These are phyloP conservation scores for Varecia variegata DNA, from an alignment of 2,797 vertebrate genomes.

Conservation along the genomic window DNA sequence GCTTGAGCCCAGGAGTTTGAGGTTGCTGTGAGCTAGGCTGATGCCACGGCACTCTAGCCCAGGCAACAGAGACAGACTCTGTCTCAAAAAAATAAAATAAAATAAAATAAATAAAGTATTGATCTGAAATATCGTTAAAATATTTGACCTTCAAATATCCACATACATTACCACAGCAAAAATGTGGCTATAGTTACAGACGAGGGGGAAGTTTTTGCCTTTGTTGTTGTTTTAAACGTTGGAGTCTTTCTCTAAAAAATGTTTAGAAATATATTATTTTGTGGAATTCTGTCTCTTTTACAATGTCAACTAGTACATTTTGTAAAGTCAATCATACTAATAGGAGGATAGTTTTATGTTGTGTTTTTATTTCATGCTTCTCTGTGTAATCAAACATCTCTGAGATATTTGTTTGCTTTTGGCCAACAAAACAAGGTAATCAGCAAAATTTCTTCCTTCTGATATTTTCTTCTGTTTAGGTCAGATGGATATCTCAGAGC, in stretches of 20 bases:
- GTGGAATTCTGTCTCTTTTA: not conserved
- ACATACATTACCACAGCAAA: not conserved
- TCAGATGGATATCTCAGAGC: not conserved
- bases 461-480: not conserved
- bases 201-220: accelerated
- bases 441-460: too few relatives aligned
- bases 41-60: too few relatives aligned
- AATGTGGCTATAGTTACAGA: accelerated
- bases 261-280: not conserved
- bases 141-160: not conserved
- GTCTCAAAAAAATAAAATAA: too few relatives aligned
- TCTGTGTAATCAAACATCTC: not conserved
- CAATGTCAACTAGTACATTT: too few relatives aligned
- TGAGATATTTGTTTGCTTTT: not conserved
- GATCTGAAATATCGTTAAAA: not conserved
- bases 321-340: not conserved
- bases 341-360: not conserved
- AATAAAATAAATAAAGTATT: too few relatives aligned
- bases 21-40: too few relatives aligned
- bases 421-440: accelerated
- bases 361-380: not conserved
- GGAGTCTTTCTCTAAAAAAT: not conserved
- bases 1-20: too few relatives aligned
- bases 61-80: too few relatives aligned
- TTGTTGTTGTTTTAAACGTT: accelerated